A percentile compares a stretch with the other conserved stretches of the same genome.
Evolutionary conservation across 2,113 vertebrate genomes (phyloP).

Genomic region (Ictalurus punctatus): DNA sequence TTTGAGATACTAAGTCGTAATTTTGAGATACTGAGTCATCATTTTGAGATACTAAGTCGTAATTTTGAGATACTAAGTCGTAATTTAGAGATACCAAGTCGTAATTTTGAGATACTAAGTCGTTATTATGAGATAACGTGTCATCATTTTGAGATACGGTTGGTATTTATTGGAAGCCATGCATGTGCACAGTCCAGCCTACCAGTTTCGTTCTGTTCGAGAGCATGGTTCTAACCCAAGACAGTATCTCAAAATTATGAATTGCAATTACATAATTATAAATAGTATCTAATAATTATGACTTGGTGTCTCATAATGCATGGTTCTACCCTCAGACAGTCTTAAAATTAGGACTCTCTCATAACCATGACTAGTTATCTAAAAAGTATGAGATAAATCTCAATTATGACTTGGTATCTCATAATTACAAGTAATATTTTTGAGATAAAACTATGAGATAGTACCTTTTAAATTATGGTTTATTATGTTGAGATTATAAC

Average conservation of each 20-base stretch:
- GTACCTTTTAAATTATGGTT: too few species aligned
- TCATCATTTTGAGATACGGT: too few species aligned
- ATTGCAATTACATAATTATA: background rate
- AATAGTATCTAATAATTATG: background rate
- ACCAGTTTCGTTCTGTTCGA: background rate
- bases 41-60: too few species aligned
- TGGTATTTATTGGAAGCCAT: background rate
- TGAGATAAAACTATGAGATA: background rate
- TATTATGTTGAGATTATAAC: too few species aligned
- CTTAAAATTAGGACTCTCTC: too few species aligned
- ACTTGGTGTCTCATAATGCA: background rate
- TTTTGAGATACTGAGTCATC: too few species aligned
- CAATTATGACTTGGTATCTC: background rate
- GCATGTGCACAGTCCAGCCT: background rate
- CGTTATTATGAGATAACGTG: background rate
- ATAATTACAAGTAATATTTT: background rate
- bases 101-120: background rate
- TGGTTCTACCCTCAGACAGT: background rate
- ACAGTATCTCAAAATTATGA: background rate
- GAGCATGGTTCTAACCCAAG: background rate
- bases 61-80: too few species aligned
- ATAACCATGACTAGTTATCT: too few species aligned
- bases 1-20: too few species aligned
- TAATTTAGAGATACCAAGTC: too few species aligned
- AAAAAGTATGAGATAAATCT: background rate